Conservation (phyloP, 2,113 vertebrate species). For the Enhydra lutris region DNA sequence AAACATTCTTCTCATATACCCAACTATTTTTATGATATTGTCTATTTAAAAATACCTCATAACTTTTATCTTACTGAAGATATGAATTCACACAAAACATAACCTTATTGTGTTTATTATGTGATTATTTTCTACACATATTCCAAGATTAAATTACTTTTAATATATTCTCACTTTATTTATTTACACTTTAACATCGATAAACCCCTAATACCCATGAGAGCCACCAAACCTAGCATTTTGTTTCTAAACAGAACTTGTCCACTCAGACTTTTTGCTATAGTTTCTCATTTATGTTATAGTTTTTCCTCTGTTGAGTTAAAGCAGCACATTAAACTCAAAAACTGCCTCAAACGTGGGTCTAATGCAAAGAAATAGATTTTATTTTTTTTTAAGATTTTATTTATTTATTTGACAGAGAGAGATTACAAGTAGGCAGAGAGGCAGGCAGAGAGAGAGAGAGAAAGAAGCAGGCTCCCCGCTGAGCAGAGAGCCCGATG, state of each 20-base stretch:
- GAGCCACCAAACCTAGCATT: background rate
- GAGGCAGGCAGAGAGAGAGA: no score
- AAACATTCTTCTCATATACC: background rate
- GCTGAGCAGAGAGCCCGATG: no score
- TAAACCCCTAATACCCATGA: background rate
- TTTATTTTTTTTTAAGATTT: background rate
- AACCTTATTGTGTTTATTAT: background rate
- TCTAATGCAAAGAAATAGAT: background rate
- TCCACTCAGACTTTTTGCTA: background rate
- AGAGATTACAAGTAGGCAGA: no score
- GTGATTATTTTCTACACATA: background rate
- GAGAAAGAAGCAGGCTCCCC: no score
- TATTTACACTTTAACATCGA: background rate
- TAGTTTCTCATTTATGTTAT: background rate
- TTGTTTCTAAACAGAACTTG: conserved; percentile 8
- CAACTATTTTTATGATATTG: background rate
- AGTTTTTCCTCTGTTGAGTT: background rate
- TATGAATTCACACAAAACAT: background rate
- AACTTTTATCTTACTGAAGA: conserved; percentile 23
- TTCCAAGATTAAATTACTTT: background rate
- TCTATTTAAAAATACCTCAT: background rate
- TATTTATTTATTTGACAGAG: no score
- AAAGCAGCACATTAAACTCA: background rate
- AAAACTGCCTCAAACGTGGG: background rate
- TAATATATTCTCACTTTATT: background rate